phyloP scores from a whole-genome alignment of 2,888 invertebrate genomes.

The Lepeophtheirus nordmannii region DNA sequence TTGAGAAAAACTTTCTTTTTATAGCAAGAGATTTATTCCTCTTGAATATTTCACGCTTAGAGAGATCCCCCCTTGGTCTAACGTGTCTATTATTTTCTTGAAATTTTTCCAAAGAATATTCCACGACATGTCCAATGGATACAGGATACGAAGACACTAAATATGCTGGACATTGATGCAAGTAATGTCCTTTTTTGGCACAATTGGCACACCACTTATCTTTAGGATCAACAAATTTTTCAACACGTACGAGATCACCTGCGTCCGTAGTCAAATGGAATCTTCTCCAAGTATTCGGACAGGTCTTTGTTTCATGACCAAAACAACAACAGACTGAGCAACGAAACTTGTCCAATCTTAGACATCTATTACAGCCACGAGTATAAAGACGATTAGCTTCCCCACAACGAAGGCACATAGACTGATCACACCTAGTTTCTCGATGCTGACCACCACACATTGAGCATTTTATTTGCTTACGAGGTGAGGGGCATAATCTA shows the following conservation, averaged over 20 bases:
- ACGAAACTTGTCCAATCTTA: background rate
- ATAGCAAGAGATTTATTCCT: background rate
- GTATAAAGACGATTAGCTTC: background rate
- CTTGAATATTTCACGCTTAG: background rate
- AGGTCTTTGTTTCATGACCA: background rate
- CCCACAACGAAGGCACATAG: conserved; percentile 3
- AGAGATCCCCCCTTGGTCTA: background rate
- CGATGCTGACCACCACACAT: background rate
- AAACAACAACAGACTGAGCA: background rate
- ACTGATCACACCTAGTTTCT: background rate
- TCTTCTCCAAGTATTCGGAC: background rate
- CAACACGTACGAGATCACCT: background rate
- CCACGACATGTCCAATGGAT: background rate
- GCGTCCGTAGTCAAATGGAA: background rate
- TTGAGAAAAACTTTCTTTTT: background rate
- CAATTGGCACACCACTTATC: background rate
- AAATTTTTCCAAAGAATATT: background rate
- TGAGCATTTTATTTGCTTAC: background rate
- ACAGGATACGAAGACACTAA: background rate
- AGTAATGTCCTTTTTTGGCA: conserved; percentile 1
- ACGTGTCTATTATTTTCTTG: background rate
- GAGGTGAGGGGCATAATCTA: background rate
- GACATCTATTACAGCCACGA: background rate
- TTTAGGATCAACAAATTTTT: background rate
- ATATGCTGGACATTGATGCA: background rate